These are phyloP conservation scores for Chlorodrepanis virens DNA, from an alignment of 2,113 vertebrate genomes.

Conservation along the genomic window DNA sequence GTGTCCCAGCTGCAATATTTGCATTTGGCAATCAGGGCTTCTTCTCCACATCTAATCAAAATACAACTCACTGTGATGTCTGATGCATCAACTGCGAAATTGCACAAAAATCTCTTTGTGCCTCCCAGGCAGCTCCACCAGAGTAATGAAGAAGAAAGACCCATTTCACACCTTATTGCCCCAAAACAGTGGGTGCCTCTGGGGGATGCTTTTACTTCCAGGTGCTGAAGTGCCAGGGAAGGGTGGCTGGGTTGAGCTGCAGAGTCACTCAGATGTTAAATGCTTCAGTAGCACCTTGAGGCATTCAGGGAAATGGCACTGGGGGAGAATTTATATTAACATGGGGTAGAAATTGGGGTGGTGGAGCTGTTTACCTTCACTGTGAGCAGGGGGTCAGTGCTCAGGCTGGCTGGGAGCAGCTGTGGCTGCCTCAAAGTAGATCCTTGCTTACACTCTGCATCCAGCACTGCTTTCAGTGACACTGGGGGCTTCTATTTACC, in stretches of 20 bases:
- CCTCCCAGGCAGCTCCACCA: background rate
- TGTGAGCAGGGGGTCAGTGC: background rate
- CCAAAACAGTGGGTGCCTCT: background rate
- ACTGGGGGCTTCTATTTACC: background rate
- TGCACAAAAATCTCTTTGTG: rapidly evolving
- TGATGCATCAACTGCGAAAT: background rate
- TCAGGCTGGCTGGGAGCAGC: background rate
- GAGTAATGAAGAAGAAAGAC: background rate
- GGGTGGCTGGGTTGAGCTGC: rapidly evolving
- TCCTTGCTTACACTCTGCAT: background rate
- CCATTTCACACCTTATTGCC: background rate
- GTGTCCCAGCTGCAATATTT: background rate
- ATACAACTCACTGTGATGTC: background rate
- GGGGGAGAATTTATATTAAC: background rate
- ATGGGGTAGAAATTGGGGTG: background rate
- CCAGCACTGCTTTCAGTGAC: background rate
- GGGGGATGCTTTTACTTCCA: background rate
- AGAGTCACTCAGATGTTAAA: background rate
- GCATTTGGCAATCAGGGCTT: background rate
- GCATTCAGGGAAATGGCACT: background rate
- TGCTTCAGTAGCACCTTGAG: background rate
- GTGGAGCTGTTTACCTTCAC: background rate
- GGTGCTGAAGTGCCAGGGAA: background rate
- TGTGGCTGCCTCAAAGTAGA: background rate
- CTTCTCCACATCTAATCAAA: background rate